These are phyloP conservation scores for Siniperca obscura DNA, from an alignment of 2,797 vertebrate species.

Conservation along the genomic window DNA sequence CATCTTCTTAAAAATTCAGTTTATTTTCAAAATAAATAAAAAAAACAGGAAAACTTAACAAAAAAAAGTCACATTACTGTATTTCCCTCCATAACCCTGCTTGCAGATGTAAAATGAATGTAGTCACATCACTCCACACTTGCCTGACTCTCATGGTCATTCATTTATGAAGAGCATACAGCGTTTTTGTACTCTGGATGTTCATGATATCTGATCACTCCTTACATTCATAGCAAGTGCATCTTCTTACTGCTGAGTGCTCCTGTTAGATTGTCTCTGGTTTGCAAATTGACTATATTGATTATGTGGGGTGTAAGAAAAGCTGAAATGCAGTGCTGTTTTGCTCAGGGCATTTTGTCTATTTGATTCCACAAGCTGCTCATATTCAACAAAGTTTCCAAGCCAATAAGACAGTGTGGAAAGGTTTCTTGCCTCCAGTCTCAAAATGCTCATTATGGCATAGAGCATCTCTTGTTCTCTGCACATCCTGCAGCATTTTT, in stretches of 20 bases:
- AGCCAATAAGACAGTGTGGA: conserved; percentile 43
- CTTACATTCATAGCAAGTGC: not conserved
- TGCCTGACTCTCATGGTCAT: not conserved
- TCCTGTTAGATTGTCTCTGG: conserved; percentile 26
- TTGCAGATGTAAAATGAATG: conserved; percentile 15
- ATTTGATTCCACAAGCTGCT: conserved; percentile 42
- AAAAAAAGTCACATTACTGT: not conserved
- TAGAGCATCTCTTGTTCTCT: conserved; percentile 35
- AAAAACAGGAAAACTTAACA: not conserved
- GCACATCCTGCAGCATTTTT: conserved; percentile 20
- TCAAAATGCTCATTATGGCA: conserved; percentile 36
- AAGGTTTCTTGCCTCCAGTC: conserved; percentile 34
- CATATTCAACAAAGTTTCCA: conserved; percentile 32
- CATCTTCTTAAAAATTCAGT: not conserved
- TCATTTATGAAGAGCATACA: not conserved
- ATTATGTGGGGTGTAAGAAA: conserved; percentile 15
- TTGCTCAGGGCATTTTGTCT: conserved; percentile 35
- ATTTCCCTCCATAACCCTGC: not conserved
- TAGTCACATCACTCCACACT: conserved; percentile 1
- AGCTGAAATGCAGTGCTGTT: conserved; percentile 18
- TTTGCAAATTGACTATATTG: conserved; percentile 29
- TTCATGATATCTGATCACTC: conserved; percentile 9
- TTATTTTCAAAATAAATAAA: not conserved
- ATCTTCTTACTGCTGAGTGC: conserved; percentile 36
- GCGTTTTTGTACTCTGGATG: conserved; percentile 3